phyloP scores from a whole-genome alignment of 2,797 vertebrate genomes.

The Bradypodion ventrale region DNA sequence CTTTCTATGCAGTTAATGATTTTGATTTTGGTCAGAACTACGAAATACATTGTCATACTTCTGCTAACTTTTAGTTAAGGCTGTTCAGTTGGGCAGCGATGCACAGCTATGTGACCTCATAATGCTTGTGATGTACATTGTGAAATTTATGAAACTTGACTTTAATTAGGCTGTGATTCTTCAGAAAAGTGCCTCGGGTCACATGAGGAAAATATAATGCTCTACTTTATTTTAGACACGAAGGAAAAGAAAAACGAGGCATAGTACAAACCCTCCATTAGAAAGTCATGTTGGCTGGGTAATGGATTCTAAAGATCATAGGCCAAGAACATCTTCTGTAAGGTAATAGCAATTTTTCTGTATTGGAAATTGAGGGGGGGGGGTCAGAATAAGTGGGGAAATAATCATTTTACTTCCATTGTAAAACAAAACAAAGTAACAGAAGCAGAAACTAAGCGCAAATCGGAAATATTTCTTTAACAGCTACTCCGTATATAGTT shows the following conservation, averaged over 20 bases:
- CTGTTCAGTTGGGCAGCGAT: constrained; percentile 33
- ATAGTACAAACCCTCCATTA: constrained; percentile 88
- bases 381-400: background rate
- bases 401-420: background rate
- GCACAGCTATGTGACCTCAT: constrained; percentile 65
- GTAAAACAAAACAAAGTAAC: background rate
- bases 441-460: background rate
- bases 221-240: constrained; percentile 77
- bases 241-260: constrained; percentile 91
- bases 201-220: constrained; percentile 52
- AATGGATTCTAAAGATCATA: constrained; percentile 93
- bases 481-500: background rate
- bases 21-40: background rate
- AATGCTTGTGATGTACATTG: constrained; percentile 45
- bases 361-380: background rate
- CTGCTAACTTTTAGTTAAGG: constrained; percentile 1
- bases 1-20: constrained; percentile 32
- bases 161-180: constrained; percentile 44
- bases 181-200: constrained; percentile 47
- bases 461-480: background rate
- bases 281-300: constrained; percentile 94
- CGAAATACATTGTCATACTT: constrained; percentile 20
- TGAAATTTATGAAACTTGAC: constrained; percentile 41
- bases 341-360: constrained; percentile 76
- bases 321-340: constrained; percentile 84